These are phyloP conservation scores for Eremophila alpestris DNA, from an alignment of 2,797 vertebrate genomes.

Conservation along the genomic window DNA sequence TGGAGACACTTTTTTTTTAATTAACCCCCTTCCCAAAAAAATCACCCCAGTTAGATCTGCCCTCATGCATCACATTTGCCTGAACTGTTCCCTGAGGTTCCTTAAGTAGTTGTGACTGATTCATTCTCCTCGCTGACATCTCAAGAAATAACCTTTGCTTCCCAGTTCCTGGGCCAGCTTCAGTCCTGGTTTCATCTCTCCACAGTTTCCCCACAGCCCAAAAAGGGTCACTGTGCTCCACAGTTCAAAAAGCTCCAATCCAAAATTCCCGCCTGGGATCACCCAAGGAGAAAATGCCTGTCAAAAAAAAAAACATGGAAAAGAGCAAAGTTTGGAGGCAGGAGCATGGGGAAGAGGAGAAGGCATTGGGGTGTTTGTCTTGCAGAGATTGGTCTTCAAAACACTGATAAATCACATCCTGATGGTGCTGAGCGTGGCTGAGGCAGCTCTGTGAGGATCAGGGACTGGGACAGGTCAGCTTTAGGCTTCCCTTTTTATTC, in stretches of 20 bases:
- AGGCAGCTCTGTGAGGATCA: neutral
- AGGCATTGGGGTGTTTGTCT: neutral
- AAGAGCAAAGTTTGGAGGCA: neutral
- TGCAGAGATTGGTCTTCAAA: neutral
- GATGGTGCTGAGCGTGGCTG: neutral
- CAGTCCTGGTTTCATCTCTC: neutral
- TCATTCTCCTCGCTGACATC: constrained; percentile 37
- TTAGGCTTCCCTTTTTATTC: neutral
- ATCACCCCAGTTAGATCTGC: constrained; percentile 44
- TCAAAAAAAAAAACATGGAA: neutral
- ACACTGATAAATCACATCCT: neutral
- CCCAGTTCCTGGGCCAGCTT: neutral
- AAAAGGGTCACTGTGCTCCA: neutral
- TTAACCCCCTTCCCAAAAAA: neutral
- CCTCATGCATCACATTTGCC: constrained; percentile 5
- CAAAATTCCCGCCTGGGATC: neutral
- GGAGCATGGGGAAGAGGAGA: neutral
- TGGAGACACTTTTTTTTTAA: neutral
- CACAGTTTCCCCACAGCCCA: neutral
- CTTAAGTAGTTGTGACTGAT: constrained; percentile 44
- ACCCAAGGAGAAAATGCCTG: neutral
- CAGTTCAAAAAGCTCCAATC: neutral
- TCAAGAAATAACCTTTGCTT: constrained; percentile 21
- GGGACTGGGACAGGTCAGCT: neutral
- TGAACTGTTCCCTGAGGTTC: constrained; percentile 4